Evolutionary conservation across 2,888 invertebrate species (phyloP).

Genomic region (Antheraea yamamai): DNA sequence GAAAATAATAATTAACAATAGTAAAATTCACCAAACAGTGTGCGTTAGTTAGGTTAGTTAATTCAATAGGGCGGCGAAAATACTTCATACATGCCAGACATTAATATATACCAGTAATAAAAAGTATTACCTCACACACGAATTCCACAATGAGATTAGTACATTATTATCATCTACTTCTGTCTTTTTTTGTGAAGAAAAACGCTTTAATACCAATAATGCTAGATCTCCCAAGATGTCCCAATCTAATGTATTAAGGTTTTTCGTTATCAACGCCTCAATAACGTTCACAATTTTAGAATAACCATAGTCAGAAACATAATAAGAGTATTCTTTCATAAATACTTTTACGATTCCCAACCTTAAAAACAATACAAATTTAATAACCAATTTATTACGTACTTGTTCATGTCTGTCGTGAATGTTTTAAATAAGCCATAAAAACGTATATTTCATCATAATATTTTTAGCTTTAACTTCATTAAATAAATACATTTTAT

Average conservation of each 20-base stretch:
- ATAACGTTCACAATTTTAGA: conserved; percentile 49
- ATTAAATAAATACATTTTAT: not conserved
- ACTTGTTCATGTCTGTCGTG: not conserved
- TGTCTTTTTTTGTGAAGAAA: conserved; percentile 27
- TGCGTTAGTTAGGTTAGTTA: not conserved
- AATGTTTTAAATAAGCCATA: not conserved
- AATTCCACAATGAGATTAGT: conserved; percentile 61
- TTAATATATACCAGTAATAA: not conserved
- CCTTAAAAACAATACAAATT: conserved; percentile 49
- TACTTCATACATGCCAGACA: not conserved
- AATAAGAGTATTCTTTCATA: conserved; percentile 49
- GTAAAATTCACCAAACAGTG: not conserved
- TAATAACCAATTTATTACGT: not conserved
- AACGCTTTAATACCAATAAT: conserved; percentile 42
- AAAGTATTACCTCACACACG: conserved; percentile 62
- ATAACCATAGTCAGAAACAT: conserved; percentile 49
- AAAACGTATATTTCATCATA: not conserved
- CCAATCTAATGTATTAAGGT: conserved; percentile 50
- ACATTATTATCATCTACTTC: conserved; percentile 37
- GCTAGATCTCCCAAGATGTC: conserved; percentile 48
- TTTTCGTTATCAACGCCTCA: conserved; percentile 50
- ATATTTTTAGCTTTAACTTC: not conserved
- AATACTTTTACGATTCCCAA: conserved; percentile 59
- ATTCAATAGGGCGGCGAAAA: not conserved
- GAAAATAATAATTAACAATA: not conserved